Percentiles rank a stretch among this genome's conserved stretches.
These are phyloP conservation scores for Pangasianodon hypophthalmus DNA, from an alignment of 2,113 vertebrate species.

Conservation along the genomic window DNA sequence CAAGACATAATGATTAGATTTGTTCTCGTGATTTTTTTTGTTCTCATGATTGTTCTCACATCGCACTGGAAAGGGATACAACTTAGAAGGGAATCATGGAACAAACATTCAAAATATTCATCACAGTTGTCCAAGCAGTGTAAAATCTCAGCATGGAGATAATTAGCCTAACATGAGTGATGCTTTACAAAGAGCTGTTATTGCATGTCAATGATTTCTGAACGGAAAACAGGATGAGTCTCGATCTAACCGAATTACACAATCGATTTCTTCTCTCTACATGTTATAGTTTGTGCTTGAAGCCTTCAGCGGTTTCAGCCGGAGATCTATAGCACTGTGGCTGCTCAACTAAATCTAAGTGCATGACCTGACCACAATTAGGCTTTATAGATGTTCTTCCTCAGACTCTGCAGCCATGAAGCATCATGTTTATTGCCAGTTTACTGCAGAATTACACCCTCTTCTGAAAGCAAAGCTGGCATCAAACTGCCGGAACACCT, in stretches of 20 bases:
- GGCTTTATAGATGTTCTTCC: conserved; percentile 27
- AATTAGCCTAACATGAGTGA: not conserved
- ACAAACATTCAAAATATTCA: not conserved
- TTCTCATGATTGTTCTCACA: too few relatives aligned
- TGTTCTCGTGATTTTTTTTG: too few relatives aligned
- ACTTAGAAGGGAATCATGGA: not conserved
- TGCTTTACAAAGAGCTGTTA: not conserved
- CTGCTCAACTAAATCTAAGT: conserved; percentile 34
- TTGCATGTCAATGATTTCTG: conserved; percentile 22
- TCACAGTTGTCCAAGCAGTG: not conserved
- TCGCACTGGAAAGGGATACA: not conserved
- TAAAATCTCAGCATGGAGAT: not conserved
- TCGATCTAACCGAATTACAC: conserved; percentile 37
- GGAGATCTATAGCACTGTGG: conserved; percentile 39
- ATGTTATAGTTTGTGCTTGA: conserved; percentile 29
- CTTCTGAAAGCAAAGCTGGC: not conserved
- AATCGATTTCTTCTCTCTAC: conserved; percentile 40
- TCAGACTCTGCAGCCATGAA: conserved; percentile 25
- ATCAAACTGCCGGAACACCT: not conserved
- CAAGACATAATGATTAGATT: not conserved
- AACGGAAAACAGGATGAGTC: conserved; percentile 36
- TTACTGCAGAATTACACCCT: not conserved
- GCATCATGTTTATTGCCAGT: not conserved
- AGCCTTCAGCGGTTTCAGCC: conserved; percentile 21
- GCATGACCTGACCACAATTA: conserved; percentile 41